These are phyloP conservation scores for Oryzias javanicus DNA, from an alignment of 2,113 vertebrate genomes.

Conservation along the genomic window DNA sequence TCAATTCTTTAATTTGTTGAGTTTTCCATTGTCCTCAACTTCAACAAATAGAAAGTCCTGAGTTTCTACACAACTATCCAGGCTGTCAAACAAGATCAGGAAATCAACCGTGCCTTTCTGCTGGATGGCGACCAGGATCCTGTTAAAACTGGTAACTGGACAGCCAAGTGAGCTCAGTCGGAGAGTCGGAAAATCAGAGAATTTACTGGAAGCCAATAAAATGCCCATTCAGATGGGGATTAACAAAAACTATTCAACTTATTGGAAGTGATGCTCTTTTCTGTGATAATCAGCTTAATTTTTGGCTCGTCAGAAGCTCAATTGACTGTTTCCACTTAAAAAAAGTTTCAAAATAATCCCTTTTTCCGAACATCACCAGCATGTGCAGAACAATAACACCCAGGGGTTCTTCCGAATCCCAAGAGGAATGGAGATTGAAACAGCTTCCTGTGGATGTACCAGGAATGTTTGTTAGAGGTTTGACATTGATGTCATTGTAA, in stretches of 20 bases:
- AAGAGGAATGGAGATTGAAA: slow-evolving; percentile 32
- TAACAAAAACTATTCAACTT: slow-evolving; percentile 36
- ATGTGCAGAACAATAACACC: slow-evolving; percentile 6
- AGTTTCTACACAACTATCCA: slow-evolving; percentile 10
- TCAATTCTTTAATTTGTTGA: neutral
- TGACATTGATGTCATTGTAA: slow-evolving; percentile 12
- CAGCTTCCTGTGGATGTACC: slow-evolving; percentile 47
- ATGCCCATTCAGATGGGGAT: slow-evolving; percentile 19
- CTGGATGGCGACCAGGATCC: slow-evolving; percentile 41
- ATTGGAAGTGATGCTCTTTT: slow-evolving; percentile 19
- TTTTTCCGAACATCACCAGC: slow-evolving; percentile 29
- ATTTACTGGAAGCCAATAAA: slow-evolving; percentile 63
- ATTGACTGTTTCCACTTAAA: slow-evolving; percentile 25
- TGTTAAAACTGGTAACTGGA: slow-evolving; percentile 53
- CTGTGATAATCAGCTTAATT: slow-evolving; percentile 18
- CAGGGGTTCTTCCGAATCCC: slow-evolving; percentile 20
- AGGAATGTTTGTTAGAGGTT: slow-evolving; percentile 29
- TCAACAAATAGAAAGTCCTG: neutral
- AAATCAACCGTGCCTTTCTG: slow-evolving; percentile 17
- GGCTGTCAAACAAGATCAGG: slow-evolving; percentile 15
- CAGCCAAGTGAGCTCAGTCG: slow-evolving; percentile 43
- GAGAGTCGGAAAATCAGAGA: slow-evolving; percentile 41
- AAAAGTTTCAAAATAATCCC: slow-evolving; percentile 37
- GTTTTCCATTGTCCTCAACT: neutral
- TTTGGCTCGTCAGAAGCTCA: slow-evolving; percentile 33